A percentile compares a stretch with the other conserved stretches of the same genome.
Conservation (phyloP, 2,888 invertebrate genomes). For the Campoplex capitator region DNA sequence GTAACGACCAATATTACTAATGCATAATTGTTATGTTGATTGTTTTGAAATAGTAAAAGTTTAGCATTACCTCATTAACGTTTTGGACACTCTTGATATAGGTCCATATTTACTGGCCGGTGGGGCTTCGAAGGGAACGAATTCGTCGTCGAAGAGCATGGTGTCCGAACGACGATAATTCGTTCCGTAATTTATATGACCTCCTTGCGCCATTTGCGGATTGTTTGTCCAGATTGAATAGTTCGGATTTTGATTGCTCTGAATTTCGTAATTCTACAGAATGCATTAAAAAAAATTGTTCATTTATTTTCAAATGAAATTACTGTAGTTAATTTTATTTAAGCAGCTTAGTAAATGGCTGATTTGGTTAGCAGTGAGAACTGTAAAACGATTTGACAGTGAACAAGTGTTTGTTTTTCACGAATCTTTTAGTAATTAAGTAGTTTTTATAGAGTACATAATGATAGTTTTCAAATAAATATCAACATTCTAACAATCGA, state of each 20-base stretch:
- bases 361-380: too few relatives aligned
- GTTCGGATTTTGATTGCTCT: conserved; percentile 78
- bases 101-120: conserved; percentile 90
- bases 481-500: background rate
- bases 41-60: background rate
- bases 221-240: conserved; percentile 83
- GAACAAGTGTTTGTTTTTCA: background rate
- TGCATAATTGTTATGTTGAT: too few relatives aligned
- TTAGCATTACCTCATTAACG: conserved; percentile 77
- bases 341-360: too few relatives aligned
- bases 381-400: too few relatives aligned
- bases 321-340: too few relatives aligned
- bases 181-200: conserved; percentile 79
- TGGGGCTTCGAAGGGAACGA: conserved; percentile 89
- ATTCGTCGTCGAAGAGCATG: conserved; percentile 87
- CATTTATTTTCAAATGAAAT: background rate
- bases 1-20: too few relatives aligned
- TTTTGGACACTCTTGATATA: conserved; percentile 86
- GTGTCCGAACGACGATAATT: conserved; percentile 86
- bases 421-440: background rate
- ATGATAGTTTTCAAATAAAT: background rate
- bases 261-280: conserved; percentile 78
- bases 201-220: conserved; percentile 75
- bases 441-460: background rate
- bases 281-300: background rate